Base-by-base conservation (phyloP, 1,140 invertebrate species). In the Trichogramma pretiosum region DNA sequence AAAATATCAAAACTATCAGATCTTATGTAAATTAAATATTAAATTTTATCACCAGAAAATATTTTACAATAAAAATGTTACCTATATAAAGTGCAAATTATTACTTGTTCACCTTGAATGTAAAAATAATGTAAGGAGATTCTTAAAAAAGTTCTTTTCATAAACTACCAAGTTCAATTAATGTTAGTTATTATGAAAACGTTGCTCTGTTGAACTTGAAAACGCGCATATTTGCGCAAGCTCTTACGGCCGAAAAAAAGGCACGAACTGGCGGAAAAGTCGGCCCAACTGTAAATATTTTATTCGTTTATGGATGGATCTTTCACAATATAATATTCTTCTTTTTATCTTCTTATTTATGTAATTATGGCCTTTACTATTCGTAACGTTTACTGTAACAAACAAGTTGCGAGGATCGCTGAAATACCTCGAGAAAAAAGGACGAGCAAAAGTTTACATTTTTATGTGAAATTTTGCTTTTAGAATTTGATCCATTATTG, bases 271-370 rank as follows among this genome's bases (percentile, higher is more conserved):
- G 66, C 69, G 66, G 65, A 67, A 68, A 70, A 70, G 65, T 72
- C 68, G 68, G 68, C 68, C 68, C 68, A 70, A 68, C 65, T 68
- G 65, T 72, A 72, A 68, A 71, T 70, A 70, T 72, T 68, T 70
- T 61, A 67, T 72, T 70, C 65, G 65, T 64, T 70, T 68, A 71
- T 72, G 68, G 68, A 72, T 72, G 68, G 70, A 72, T 71, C 68
- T 67, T 72, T 72, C 65, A 71, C 67, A 71, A 70, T 71, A 72
- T 65, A 70, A 68, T 69, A 63, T 68, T 62, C 49, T 57, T 58
- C 45, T 57, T 55, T 60, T 59, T 59, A 54, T 53, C 45, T 49
- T 49, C 32, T 48, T 43, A 46, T 7, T 43, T 37, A n/a, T 43
- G 33, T 43, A 39, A 35, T 7, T 28, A 28, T 49, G 14, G 13